Percentiles rank a stretch among this genome's conserved stretches.
Evolutionary conservation across 1,140 invertebrate genomes (phyloP).

Genomic region (Zaprionus camerounensis): DNA sequence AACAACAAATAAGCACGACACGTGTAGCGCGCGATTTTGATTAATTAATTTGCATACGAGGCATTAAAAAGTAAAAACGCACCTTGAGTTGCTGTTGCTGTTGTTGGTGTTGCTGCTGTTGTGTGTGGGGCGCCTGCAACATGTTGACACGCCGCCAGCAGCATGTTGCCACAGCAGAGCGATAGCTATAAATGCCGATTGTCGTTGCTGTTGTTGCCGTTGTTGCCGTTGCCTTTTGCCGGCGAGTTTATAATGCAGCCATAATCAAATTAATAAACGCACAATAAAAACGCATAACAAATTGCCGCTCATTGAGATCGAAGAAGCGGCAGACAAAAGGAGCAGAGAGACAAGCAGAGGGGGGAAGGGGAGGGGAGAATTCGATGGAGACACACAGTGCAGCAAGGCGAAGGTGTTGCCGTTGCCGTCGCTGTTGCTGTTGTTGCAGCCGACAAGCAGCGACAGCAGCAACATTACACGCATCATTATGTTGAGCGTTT

Average conservation of each 20-base stretch:
- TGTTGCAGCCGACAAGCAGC: constrained; percentile 33
- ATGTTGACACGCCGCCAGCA: constrained; percentile 29
- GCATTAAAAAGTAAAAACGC: constrained; percentile 74
- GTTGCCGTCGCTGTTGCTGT: constrained; percentile 24
- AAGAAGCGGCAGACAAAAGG: constrained; percentile 37
- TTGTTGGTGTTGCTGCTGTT: constrained; percentile 11
- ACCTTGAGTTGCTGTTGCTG: constrained; percentile 58
- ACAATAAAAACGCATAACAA: constrained; percentile 82
- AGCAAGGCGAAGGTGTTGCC: constrained; percentile 34
- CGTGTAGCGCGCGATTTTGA: constrained; percentile 68
- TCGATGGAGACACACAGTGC: constrained; percentile 19
- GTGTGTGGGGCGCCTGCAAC: constrained; percentile 23
- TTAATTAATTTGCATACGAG: constrained; percentile 79
- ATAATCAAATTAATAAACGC: constrained; percentile 80
- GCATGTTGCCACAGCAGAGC: constrained; percentile 26
- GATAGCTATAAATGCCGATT: constrained; percentile 46
- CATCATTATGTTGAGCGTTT: constrained; percentile 68
- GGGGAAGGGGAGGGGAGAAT: not conserved
- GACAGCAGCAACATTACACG: constrained; percentile 72
- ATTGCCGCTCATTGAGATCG: constrained; percentile 65
- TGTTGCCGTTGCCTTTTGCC: constrained; percentile 21
- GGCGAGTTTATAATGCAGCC: constrained; percentile 68
- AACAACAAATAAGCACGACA: constrained; percentile 27
- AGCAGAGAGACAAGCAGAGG: not conserved
- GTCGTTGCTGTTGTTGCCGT: not conserved